Base-by-base conservation (phyloP, 2,113 vertebrate genomes). In the Catharus bicknelli region DNA sequence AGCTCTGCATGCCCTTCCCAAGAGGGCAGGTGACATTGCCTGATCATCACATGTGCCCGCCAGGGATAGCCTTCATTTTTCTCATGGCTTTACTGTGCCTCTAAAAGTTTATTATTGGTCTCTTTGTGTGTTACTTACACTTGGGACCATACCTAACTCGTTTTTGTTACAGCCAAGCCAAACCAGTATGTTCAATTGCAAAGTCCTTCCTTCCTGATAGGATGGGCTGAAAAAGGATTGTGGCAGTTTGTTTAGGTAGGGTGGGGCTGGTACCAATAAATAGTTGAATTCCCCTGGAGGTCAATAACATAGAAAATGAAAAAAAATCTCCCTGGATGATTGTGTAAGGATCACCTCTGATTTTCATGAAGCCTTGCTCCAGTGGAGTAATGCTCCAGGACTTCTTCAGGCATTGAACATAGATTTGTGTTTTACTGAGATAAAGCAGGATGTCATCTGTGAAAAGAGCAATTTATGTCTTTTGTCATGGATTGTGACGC, bases 391-490 rank as follows among this genome's bases (percentile, higher is more conserved):
- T 54, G 81, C 77, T 91, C 17, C 69, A 81, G 83, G 92, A 93
- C 86, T 90, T 88, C 86, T 88, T 83, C 83, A 59, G 79, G 55
- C 91, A 54, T 29, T 79, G 90, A 96, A 79, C 88, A 81, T 29
- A 94, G 96, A 80, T 86, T 81, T 80, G 86, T 94, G 94, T 95
- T 96, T 96, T 96, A 78, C 91, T 70, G 94, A 94, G 90, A 95
- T 96, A 95, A 96, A 96, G 90, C 11, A 0, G 91, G 90, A 95
- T 86, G 94, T 96, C 95, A 96, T 96, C 88, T 96, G 94, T 94
- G 93, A 95, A 96, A 96, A 96, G 92, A 95, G 91, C 93, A 93
- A 94, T 96, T 95, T 93, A 88, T 94, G 80, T 94, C 88, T 83
- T 94, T 95, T 93, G 93, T 88, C 94, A 90, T 90, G 88, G 91